Evolutionary conservation across 1,140 invertebrate species (phyloP).

Genomic region (Atopsyche davidsoni): DNA sequence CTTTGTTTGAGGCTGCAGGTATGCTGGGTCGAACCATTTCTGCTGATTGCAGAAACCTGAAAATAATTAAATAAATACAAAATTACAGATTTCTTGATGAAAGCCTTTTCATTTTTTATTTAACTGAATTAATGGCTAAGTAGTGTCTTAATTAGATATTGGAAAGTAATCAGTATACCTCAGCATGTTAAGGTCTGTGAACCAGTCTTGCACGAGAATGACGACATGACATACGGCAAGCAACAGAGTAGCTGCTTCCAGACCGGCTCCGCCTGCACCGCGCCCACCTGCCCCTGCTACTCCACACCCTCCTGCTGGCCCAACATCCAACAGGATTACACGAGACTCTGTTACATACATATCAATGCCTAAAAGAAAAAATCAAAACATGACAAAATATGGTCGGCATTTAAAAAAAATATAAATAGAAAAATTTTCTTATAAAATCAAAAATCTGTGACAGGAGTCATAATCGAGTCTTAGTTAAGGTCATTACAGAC

Average conservation of each 20-base stretch:
- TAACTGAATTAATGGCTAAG: background rate
- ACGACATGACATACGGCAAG: slow-evolving; percentile 86
- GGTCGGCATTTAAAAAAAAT: too few species aligned
- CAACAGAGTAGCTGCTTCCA: slow-evolving; percentile 77
- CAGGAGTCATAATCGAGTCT: too few species aligned
- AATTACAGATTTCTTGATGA: slow-evolving; percentile 6
- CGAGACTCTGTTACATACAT: slow-evolving; percentile 57
- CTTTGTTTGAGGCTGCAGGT: slow-evolving; percentile 43
- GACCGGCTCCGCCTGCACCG: slow-evolving; percentile 20
- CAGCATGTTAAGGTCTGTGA: slow-evolving; percentile 63
- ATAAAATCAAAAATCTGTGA: too few species aligned
- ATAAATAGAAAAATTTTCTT: too few species aligned
- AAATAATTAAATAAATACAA: slow-evolving; percentile 25
- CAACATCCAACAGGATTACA: slow-evolving; percentile 57
- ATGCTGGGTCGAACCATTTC: slow-evolving; percentile 82
- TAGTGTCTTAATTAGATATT: too few species aligned
- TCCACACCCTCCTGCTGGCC: slow-evolving; percentile 38
- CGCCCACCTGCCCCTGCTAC: slow-evolving; percentile 3
- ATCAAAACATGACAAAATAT: background rate
- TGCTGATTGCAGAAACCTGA: slow-evolving; percentile 72
- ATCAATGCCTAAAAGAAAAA: slow-evolving; percentile 44
- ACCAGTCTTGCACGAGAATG: slow-evolving; percentile 81
- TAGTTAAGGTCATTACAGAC: too few species aligned
- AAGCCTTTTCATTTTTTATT: background rate
- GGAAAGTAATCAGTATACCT: slow-evolving; percentile 35